Evolutionary conservation across 2,797 vertebrate genomes (phyloP).

Genomic region (Neosalanx taihuensis): DNA sequence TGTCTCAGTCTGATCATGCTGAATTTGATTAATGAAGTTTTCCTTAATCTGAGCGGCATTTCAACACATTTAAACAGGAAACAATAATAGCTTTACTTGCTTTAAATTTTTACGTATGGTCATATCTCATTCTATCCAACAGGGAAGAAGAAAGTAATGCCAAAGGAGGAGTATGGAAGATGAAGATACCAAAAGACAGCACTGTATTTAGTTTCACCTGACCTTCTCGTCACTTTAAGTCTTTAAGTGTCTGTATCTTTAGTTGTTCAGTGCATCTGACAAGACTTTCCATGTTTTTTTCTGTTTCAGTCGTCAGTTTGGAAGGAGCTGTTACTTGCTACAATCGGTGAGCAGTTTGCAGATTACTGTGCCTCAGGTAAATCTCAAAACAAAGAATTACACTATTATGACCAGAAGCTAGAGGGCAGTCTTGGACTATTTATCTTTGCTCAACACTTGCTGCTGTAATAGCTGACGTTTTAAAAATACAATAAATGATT

Average conservation of each 20-base stretch:
- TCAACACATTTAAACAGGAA: too few species aligned
- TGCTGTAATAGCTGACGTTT: too few species aligned
- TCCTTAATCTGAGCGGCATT: too few species aligned
- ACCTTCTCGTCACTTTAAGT: not conserved
- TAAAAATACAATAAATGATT: too few species aligned
- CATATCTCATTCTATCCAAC: slow-evolving; percentile 11
- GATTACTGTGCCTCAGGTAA: slow-evolving; percentile 85
- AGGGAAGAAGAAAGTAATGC: slow-evolving; percentile 95
- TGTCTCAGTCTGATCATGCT: slow-evolving; percentile 6
- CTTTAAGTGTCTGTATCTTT: not conserved
- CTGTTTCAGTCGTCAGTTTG: slow-evolving; percentile 79
- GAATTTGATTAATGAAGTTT: too few species aligned
- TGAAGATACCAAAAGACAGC: slow-evolving; percentile 89
- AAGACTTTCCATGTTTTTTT: slow-evolving; percentile 5
- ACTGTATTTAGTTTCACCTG: slow-evolving; percentile 67
- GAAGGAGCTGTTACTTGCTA: slow-evolving; percentile 89
- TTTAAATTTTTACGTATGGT: too few species aligned
- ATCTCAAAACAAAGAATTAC: not conserved
- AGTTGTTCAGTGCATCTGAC: slow-evolving; percentile 6
- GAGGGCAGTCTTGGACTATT: not conserved
- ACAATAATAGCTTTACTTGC: too few species aligned
- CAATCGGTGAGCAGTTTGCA: slow-evolving; percentile 90
- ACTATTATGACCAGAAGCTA: slow-evolving; percentile 4
- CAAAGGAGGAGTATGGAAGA: slow-evolving; percentile 90
- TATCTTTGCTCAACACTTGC: not conserved